Percentiles rank a stretch among this genome's conserved stretches.
Conservation (phyloP, 2,888 invertebrate species). For the Luperina testacea region DNA sequence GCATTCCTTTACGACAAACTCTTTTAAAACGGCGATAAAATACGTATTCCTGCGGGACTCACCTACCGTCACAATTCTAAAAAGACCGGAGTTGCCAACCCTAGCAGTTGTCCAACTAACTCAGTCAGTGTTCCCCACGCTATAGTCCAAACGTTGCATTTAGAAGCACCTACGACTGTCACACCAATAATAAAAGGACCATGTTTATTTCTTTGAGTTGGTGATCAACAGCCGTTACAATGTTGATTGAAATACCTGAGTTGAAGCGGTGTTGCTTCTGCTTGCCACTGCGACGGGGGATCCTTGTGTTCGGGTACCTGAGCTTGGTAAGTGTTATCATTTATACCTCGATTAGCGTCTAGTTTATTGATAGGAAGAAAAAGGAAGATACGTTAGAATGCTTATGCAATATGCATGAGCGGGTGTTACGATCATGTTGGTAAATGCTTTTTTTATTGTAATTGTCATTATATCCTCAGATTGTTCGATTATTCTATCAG, state of each 20-base stretch:
- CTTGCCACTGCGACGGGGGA: constrained; percentile 57
- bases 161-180: constrained; percentile 9
- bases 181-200: constrained; percentile 9
- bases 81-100: constrained; percentile 25
- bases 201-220: constrained; percentile 26
- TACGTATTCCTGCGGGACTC: not conserved
- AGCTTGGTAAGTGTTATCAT: constrained; percentile 54
- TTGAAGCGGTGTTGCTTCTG: constrained; percentile 61
- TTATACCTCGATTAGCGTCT: not conserved
- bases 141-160: constrained; percentile 40
- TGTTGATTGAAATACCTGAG: constrained; percentile 60
- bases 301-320: constrained; percentile 56
- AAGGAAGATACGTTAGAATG: not conserved
- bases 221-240: constrained; percentile 18
- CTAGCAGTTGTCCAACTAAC: constrained; percentile 33
- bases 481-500: not conserved
- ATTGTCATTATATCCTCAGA: not conserved
- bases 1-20: not conserved
- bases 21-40: not conserved
- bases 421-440: not conserved
- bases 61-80: not conserved
- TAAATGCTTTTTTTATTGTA: not conserved
- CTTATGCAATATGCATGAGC: not conserved
- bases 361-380: not conserved
- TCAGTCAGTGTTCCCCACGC: constrained; percentile 36